phyloP scores from a whole-genome alignment of 2,113 vertebrate genomes.

The Proteles cristata region DNA sequence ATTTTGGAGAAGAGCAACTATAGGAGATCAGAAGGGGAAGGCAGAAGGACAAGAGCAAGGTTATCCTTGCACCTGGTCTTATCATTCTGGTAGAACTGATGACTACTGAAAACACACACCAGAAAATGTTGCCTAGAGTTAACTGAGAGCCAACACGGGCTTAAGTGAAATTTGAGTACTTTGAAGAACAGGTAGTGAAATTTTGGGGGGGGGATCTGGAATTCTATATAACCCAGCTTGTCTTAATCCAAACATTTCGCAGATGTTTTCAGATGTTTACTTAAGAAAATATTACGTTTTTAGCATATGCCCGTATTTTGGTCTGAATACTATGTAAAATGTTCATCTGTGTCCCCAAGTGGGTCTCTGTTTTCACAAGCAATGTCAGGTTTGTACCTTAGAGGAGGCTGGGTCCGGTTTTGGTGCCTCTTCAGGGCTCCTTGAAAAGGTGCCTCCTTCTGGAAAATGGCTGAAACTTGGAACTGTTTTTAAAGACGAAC shows the following conservation, averaged over 20 bases:
- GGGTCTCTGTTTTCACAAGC: not conserved
- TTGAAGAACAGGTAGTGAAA: not conserved
- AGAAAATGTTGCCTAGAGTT: not conserved
- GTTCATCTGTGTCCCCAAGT: not conserved
- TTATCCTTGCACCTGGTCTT: not conserved
- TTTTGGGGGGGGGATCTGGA: not conserved
- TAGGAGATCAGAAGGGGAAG: not conserved
- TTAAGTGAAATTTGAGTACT: slow-evolving; percentile 11
- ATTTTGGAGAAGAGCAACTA: not conserved
- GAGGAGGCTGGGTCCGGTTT: not conserved
- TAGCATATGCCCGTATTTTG: not conserved
- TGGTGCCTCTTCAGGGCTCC: not conserved
- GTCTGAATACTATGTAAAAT: not conserved
- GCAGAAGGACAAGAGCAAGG: not conserved
- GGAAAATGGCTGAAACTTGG: slow-evolving; percentile 25
- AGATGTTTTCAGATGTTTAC: slow-evolving; percentile 9
- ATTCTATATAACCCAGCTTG: not conserved
- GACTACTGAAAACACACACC: not conserved
- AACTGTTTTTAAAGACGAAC: slow-evolving; percentile 1
- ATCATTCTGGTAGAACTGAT: not conserved
- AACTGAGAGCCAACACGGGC: not conserved
- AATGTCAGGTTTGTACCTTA: not conserved
- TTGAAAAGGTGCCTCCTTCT: not conserved
- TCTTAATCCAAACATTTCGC: slow-evolving; percentile 22
- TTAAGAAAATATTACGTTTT: not conserved